Evolutionary conservation across 2,888 invertebrate genomes (phyloP), one percentile per base, ranked within the genome.

Genomic region (Apamea monoglypha): DNA sequence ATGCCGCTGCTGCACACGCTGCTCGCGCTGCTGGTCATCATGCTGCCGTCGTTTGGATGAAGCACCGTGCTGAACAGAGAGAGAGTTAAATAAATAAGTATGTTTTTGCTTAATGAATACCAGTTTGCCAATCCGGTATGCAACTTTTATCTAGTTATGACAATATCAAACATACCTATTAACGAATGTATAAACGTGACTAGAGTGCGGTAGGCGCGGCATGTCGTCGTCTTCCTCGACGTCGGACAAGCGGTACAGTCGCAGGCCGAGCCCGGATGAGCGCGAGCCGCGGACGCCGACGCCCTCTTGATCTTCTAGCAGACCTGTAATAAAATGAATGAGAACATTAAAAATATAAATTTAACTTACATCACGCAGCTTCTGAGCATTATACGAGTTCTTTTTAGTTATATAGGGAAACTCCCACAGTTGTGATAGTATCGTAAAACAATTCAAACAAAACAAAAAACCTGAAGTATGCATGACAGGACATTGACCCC

Each of bases 251-350:
- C 97, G 96, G 90, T 97, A 97, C 44, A 96, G 86, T 85, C 98
- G 98, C 91, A 98, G 94, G 76, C 99, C 98, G 83, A 98, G 97
- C 76, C 98, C 98, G 84, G 98, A 98, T 0, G 98, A 98, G 21
- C 98, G 97, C 18, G 98, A 98, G 14, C 98, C 98, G 1, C 98
- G 97, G 40, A 98, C 98, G 87, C 98, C 98, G 1, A 99, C 99
- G 3, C 99, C 99, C 0, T 99, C 99, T 79, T 99, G 97, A 82
- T 99, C 98, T 89, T 99, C 99, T 81, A 99, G 95, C 77, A 99
- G 97, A 80, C 97, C 97, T 97, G 87, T 0, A 79, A 69, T 16
- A 36, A 36, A 10, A 66, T 44, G 6, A 44, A 21, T 12, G 5
- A 36, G 16, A n/a, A 53, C 18, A 63, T 21, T 8, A 18, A 53